Evolutionary conservation across 1,140 invertebrate species (phyloP).

Genomic region (Halyomorpha halys): DNA sequence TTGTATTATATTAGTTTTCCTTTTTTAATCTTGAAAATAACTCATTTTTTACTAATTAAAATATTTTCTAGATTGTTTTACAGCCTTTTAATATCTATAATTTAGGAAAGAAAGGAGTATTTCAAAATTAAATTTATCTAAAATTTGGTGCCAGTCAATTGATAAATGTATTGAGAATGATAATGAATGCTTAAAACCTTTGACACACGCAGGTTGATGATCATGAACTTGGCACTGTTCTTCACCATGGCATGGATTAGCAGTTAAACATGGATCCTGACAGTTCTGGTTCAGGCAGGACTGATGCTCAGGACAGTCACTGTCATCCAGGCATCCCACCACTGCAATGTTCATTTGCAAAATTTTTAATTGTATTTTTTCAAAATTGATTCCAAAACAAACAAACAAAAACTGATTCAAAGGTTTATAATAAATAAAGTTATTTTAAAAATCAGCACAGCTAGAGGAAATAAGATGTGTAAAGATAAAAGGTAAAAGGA

Average conservation of each 20-base stretch:
- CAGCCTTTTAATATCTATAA: too few relatives aligned
- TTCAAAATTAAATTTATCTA: too few relatives aligned
- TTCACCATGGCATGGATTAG: constrained; percentile 55
- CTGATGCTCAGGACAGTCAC: constrained; percentile 59
- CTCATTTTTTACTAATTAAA: too few relatives aligned
- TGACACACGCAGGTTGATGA: constrained; percentile 65
- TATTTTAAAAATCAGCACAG: constrained; percentile 19
- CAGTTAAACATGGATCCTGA: constrained; percentile 56
- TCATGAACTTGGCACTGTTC: constrained; percentile 60
- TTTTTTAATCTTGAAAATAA: too few relatives aligned
- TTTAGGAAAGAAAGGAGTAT: too few relatives aligned
- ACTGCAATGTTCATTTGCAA: constrained; percentile 37
- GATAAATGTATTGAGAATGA: neutral
- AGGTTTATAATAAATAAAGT: neutral
- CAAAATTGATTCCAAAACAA: neutral
- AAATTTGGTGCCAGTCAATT: neutral
- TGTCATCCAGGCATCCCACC: constrained; percentile 55
- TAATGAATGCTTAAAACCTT: constrained; percentile 43
- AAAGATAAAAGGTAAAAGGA: constrained; percentile 20
- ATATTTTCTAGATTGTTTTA: too few relatives aligned
- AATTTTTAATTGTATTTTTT: neutral
- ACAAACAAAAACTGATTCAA: constrained; percentile 1
- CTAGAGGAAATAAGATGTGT: neutral
- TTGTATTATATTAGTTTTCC: too few relatives aligned
- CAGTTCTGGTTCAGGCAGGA: constrained; percentile 69